phyloP scores from a whole-genome alignment of 2,113 vertebrate genomes.

The Butastur rufipennis region DNA sequence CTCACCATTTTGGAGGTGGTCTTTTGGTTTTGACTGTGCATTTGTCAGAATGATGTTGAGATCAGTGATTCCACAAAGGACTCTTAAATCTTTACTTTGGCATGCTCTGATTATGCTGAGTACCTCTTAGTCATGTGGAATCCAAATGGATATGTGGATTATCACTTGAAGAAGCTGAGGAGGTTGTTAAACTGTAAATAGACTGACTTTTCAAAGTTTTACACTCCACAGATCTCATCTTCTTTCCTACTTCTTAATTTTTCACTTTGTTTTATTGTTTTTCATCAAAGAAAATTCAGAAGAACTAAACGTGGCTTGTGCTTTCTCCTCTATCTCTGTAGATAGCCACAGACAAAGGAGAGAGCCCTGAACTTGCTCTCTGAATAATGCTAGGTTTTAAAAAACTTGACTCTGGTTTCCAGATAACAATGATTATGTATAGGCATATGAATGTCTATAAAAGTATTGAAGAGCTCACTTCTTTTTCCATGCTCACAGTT shows the following conservation, averaged over 20 bases:
- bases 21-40: not conserved
- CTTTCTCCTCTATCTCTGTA: not conserved
- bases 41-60: not conserved
- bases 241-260: not conserved
- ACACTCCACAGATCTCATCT: not conserved
- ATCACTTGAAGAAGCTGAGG: not conserved
- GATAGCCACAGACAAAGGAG: not conserved
- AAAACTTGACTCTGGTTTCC: not conserved
- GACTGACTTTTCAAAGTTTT: not conserved
- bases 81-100: not conserved
- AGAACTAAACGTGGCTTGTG: not conserved
- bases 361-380: not conserved
- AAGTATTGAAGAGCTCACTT: not conserved
- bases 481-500: not conserved
- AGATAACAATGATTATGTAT: not conserved
- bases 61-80: not conserved
- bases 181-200: not conserved
- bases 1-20: not conserved
- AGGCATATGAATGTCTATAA: not conserved
- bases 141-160: not conserved
- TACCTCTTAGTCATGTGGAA: not conserved
- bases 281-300: not conserved
- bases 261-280: not conserved
- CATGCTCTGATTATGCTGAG: not conserved
- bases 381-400: not conserved